Evolutionary conservation across 2,888 invertebrate species (phyloP), one percentile per base, ranked within the genome.

Genomic region (Aricia artaxerxes): DNA sequence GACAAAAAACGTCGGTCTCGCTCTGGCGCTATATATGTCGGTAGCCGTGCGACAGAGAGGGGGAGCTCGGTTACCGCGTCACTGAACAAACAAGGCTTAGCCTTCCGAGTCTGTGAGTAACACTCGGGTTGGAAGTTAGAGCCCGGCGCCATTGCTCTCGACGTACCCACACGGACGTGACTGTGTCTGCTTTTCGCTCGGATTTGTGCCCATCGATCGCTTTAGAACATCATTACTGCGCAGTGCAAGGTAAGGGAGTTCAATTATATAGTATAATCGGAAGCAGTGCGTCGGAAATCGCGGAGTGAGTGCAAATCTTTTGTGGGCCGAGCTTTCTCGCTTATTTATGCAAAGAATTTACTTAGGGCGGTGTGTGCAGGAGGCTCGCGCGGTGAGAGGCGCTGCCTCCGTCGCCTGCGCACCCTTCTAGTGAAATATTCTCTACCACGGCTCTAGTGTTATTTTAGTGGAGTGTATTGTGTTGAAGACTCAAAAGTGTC

Each of bases 311-410:
- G 88, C 85, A 83, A 85, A 83, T 85, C 85, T 85, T 86, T 87
- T 86, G 87, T 88, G 88, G 86, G 85, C 82, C 83, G 83, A 92
- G 93, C 92, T 93, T 93, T 94, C 93, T 90, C 91, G 88, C 86
- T 91, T 94, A 92, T 93, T 91, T 91, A 94, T 93, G 92, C 94
- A 92, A 93, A 91, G 92, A 93, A 94, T 94, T 93, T 84, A 91
- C 89, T 86, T 92, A 92, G 90, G 94, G 94, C 93, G 91, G 90
- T 91, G 90, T 89, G 89, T 91, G 90, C 89, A 89, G 91, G 86
- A 92, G 92, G 93, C 91, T 92, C 86, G 87, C 85, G 88, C 87
- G 88, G 87, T 89, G 88, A 86, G 88, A 90, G 88, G 89, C 88
- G 89, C 87, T 90, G 87, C 91, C 92, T 91, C 85, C 90, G 90